Evolutionary conservation across 2,797 vertebrate species (phyloP), one percentile per base, ranked within the genome.

Genomic region (Bovichtus variegatus): DNA sequence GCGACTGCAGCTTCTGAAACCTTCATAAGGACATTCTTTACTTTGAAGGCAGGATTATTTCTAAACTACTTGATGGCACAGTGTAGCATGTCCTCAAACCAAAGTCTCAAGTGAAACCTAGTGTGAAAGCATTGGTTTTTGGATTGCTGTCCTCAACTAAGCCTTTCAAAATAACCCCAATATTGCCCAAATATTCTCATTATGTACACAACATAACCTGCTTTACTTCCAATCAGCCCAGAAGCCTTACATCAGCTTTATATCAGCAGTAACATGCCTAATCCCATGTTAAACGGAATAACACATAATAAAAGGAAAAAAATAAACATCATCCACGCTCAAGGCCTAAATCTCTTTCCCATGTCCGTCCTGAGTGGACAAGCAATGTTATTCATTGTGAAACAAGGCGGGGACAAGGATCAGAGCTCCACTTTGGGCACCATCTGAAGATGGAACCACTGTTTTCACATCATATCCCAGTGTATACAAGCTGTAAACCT

Each of bases 401-500:
- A 95, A 95, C 94, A 95, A 92, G 92, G 81, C 74, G 25, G 73
- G 76, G 91, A 95, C 93, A 94, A 90, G 94, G 94, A 93, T 95
- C 92, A 91, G 88, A 84, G 87, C 76, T 76, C 66, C 63, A 81
- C 85, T 91, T 76, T 75, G 82, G 87, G 81, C 81, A 51, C 83
- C 86, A 72, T 90, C 88, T 90, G 89, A 93, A 84, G 89, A 76
- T 87, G 4, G 87, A 94, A 94, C 75, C 77, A 71, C 92, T 93
- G 92, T 94, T 95, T 92, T 91, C 73, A 7, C 84, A 83, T 87
- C 86, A 87, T 90, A 88, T 87, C 81, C 36, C 18, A 85, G 84
- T 93, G 93, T 94, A 92, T 89, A 95, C 95, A 95, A 66, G 94
- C 86, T 94, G 91, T 95, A 95, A 94, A 92, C 86, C 89, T 67